Conservation (phyloP, 2,888 invertebrate genomes). For the Cyclophora albipunctata region DNA sequence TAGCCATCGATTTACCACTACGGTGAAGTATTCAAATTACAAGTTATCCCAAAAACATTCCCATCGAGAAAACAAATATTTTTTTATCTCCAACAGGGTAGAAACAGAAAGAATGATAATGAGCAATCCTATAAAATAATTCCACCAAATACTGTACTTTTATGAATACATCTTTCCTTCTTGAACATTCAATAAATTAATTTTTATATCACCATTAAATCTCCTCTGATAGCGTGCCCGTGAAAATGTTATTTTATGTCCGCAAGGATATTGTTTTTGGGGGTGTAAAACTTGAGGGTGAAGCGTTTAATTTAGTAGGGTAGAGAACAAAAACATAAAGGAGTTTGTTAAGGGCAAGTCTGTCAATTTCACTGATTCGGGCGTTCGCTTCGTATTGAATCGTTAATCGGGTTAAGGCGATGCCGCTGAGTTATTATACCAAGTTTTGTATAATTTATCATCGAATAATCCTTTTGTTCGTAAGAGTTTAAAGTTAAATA, state of each 20-base stretch:
- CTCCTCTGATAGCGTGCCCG: conserved; percentile 22
- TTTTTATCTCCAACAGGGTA: too few species aligned
- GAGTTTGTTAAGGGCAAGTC: conserved; percentile 16
- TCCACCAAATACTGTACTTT: too few species aligned
- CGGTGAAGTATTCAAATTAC: too few species aligned
- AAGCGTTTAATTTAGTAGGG: conserved; percentile 34
- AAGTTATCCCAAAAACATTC: too few species aligned
- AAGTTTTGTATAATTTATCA: conserved; percentile 13
- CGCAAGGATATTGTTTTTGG: conserved; percentile 40
- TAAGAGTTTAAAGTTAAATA: not conserved
- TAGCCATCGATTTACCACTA: too few species aligned
- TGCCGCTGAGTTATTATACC: conserved; percentile 10
- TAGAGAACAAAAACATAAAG: conserved; percentile 39
- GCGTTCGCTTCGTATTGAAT: conserved; percentile 6
- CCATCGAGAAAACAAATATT: too few species aligned
- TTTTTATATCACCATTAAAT: conserved; percentile 12
- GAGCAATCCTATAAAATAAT: too few species aligned
- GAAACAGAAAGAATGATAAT: too few species aligned
- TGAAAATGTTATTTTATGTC: conserved; percentile 32
- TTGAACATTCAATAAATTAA: conserved; percentile 5
- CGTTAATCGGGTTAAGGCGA: conserved; percentile 17
- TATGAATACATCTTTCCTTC: not conserved
- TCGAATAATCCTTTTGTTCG: not conserved
- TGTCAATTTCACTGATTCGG: conserved; percentile 29
- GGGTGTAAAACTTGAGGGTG: conserved; percentile 31